Conservation (phyloP, 1,140 invertebrate genomes). For the Cherax destructor region DNA sequence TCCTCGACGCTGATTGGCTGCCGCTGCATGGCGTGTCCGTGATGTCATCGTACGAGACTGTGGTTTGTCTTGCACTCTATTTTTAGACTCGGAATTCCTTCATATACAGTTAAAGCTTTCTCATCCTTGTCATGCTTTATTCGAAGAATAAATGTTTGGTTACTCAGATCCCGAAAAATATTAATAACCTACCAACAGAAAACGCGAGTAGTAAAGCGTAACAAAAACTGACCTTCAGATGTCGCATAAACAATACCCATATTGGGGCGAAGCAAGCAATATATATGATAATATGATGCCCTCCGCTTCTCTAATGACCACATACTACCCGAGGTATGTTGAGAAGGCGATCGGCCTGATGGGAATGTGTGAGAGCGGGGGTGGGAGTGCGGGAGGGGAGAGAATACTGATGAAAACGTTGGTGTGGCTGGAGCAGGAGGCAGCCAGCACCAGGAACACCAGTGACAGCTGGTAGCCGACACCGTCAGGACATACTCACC, state of each 20-base stretch:
- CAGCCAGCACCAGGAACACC: neutral
- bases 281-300: no score
- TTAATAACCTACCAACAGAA: neutral
- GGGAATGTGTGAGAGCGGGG: no score
- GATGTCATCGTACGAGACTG: conserved; percentile 18
- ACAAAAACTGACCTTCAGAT: no score
- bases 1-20: conserved; percentile 27
- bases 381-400: no score
- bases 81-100: neutral
- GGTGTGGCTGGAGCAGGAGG: neutral
- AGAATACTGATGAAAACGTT: neutral
- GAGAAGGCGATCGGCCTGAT: no score
- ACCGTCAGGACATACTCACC: no score
- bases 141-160: neutral
- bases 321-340: no score
- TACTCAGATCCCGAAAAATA: neutral
- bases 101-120: neutral
- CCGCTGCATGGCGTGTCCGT: neutral
- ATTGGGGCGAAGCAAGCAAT: no score
- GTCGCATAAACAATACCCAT: no score
- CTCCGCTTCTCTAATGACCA: no score
- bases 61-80: conserved; percentile 3
- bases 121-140: neutral
- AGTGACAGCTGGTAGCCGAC: neutral
- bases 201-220: neutral